Evolutionary conservation across 2,888 invertebrate species (phyloP).

Genomic region (Ophonus ardosiacus): DNA sequence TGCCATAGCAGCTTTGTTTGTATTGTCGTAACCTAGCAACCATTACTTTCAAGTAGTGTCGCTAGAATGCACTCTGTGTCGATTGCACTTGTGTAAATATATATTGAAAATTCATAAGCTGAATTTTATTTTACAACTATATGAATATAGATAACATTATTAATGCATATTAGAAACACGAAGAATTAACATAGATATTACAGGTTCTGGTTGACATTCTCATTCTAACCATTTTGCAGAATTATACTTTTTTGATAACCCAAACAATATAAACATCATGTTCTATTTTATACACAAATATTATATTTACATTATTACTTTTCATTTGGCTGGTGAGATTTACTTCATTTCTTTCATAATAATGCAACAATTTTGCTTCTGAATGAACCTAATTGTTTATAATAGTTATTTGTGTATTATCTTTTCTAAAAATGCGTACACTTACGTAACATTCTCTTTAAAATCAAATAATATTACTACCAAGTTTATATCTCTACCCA

Average conservation of each 20-base stretch:
- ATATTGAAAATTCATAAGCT: not conserved
- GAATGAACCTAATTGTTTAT: not conserved
- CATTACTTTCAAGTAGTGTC: too few species aligned
- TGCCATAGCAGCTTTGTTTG: too few species aligned
- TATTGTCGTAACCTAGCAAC: too few species aligned
- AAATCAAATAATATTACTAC: too few species aligned
- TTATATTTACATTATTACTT: not conserved
- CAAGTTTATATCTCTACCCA: too few species aligned
- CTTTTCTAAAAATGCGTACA: too few species aligned
- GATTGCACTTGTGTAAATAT: too few species aligned
- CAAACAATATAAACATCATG: not conserved
- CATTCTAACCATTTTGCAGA: conserved; percentile 18
- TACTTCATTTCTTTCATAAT: not conserved
- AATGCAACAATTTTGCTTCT: not conserved
- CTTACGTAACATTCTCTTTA: too few species aligned
- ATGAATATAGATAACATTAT: not conserved
- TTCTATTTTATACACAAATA: not conserved
- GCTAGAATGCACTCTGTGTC: too few species aligned
- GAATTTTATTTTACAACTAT: not conserved
- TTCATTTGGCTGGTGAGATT: not conserved
- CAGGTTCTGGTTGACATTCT: conserved; percentile 13
- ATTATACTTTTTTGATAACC: not conserved
- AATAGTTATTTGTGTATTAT: too few species aligned
- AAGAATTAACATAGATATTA: conserved; percentile 11
- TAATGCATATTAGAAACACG: not conserved